These are phyloP conservation scores for Leucoraja erinaceus DNA, from an alignment of 2,113 vertebrate genomes.

Conservation along the genomic window DNA sequence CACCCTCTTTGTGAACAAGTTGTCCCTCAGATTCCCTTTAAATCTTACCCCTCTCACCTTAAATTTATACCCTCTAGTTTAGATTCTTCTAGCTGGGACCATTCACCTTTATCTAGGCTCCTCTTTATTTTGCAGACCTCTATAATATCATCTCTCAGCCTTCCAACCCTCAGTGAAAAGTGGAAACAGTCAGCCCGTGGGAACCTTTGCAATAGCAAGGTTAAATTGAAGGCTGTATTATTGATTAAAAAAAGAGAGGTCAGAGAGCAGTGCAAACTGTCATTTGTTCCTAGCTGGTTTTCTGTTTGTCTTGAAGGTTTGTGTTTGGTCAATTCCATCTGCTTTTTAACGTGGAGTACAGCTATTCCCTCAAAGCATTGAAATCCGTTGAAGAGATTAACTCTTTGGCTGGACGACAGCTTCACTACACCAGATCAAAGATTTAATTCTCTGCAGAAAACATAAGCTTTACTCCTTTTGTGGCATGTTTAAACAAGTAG, in stretches of 20 bases:
- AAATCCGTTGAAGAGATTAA: slow-evolving; percentile 7
- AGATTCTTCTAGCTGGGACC: no score
- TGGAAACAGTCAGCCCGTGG: neutral
- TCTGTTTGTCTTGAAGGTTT: neutral
- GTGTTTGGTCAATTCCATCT: neutral
- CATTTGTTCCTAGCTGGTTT: neutral
- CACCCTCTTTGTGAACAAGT: no score
- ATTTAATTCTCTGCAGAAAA: neutral
- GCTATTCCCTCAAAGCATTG: neutral
- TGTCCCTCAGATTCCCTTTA: no score
- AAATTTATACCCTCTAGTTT: no score
- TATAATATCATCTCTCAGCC: no score
- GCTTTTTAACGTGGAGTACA: neutral
- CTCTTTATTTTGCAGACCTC: no score
- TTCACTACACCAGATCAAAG: neutral
- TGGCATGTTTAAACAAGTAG: neutral
- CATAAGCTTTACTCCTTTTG: neutral
- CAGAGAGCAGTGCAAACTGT: neutral
- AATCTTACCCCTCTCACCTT: no score
- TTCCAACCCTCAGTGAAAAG: neutral
- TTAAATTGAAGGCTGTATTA: neutral
- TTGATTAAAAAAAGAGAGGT: neutral
- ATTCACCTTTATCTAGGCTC: no score
- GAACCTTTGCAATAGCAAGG: slow-evolving; percentile 3
- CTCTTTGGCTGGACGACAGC: neutral